A percentile compares a stretch with the other conserved stretches of the same genome.
phyloP scores from a whole-genome alignment of 2,113 vertebrate species.

The Antechinus flavipes region DNA sequence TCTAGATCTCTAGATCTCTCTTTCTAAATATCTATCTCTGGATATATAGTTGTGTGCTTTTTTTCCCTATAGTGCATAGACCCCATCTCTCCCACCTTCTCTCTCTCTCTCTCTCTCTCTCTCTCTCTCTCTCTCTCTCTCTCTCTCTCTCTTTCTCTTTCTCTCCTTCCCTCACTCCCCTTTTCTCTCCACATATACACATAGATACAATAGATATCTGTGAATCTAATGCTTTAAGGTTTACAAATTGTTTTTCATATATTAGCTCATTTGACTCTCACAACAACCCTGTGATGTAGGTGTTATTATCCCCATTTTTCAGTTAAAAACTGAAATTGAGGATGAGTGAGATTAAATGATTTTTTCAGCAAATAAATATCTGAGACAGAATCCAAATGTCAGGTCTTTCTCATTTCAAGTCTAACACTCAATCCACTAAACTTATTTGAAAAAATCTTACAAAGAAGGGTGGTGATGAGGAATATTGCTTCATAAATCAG shows the following conservation, averaged over 20 bases:
- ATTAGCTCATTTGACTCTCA: background rate
- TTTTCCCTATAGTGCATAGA: background rate
- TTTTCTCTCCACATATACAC: no score
- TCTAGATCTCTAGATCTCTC: background rate
- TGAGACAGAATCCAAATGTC: background rate
- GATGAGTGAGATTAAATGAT: background rate
- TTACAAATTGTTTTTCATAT: background rate
- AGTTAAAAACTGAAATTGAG: background rate
- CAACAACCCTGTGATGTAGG: background rate
- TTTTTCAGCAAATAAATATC: background rate
- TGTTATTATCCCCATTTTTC: background rate
- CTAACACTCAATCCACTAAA: background rate
- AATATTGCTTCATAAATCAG: background rate
- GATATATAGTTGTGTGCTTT: background rate
- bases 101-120: no score
- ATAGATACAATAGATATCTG: background rate
- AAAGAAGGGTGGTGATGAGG: background rate
- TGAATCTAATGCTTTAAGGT: background rate
- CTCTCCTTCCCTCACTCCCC: no score
- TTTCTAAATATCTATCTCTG: background rate
- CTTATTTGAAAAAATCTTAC: background rate
- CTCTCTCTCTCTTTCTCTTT: no score
- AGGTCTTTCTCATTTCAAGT: background rate
- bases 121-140: background rate
- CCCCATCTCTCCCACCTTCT: no score